A percentile compares a stretch with the other conserved stretches of the same genome.
These are phyloP conservation scores for Tortricodes alternella DNA, from an alignment of 2,888 invertebrate genomes.

Conservation along the genomic window DNA sequence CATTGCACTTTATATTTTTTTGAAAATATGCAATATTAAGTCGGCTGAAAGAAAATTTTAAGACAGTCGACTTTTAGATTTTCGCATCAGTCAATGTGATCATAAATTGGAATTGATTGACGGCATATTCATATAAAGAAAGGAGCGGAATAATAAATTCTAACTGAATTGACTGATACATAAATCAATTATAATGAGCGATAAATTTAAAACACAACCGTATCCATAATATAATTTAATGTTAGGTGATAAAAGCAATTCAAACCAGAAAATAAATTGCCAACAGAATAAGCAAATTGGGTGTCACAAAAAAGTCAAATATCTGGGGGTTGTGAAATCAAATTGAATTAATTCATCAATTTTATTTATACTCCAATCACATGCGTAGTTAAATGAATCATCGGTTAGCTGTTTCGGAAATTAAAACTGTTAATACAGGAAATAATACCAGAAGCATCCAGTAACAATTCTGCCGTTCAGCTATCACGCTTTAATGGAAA, in stretches of 20 bases:
- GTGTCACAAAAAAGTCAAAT: not conserved
- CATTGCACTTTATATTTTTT: slow-evolving; percentile 7
- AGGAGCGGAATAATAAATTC: not conserved
- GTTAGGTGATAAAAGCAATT: no score
- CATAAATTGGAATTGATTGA: no score
- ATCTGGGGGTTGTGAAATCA: not conserved
- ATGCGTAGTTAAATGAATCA: slow-evolving; percentile 15
- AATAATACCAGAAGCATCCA: slow-evolving; percentile 26
- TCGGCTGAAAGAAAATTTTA: no score
- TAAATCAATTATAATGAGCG: no score
- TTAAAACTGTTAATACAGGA: slow-evolving; percentile 24
- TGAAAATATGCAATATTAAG: not conserved
- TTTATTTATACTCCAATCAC: slow-evolving; percentile 21
- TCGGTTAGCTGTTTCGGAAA: slow-evolving; percentile 21
- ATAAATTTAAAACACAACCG: no score
- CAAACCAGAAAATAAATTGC: no score
- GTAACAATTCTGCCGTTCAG: slow-evolving; percentile 1
- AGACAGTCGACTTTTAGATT: not conserved
- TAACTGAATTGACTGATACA: no score
- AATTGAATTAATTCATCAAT: not conserved
- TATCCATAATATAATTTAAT: no score
- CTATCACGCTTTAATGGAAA: not conserved
- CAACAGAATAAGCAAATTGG: not conserved
- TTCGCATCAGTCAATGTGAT: no score
- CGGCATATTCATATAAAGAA: not conserved